These are phyloP conservation scores for Pocota personata DNA, from an alignment of 2,888 invertebrate genomes.

Conservation along the genomic window DNA sequence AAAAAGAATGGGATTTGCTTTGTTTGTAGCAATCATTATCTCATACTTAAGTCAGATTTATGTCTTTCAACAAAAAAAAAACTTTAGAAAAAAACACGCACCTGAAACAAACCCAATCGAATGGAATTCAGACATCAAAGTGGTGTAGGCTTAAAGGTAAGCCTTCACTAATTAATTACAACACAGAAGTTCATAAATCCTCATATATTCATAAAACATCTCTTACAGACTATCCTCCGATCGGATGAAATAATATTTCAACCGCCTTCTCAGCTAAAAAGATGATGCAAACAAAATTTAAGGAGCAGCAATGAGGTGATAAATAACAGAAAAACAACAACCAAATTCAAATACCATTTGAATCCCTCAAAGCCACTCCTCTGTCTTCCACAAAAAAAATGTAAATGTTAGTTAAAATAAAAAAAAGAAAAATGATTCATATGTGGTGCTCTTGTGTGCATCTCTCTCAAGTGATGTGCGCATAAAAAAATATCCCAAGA, in stretches of 20 bases:
- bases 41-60: too few relatives aligned
- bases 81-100: too few relatives aligned
- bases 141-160: background rate
- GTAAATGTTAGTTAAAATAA: constrained; percentile 26
- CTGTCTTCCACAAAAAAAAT: constrained; percentile 13
- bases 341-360: constrained; percentile 6
- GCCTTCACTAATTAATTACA: constrained; percentile 1
- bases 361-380: constrained; percentile 29
- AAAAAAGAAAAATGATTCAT: background rate
- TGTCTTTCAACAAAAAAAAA: too few relatives aligned
- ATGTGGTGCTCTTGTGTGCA: constrained; percentile 10
- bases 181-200: background rate
- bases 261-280: constrained; percentile 20
- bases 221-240: background rate
- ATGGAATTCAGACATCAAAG: background rate
- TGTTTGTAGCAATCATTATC: too few relatives aligned
- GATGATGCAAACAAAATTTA: constrained; percentile 35
- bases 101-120: background rate
- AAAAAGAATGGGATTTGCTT: too few relatives aligned
- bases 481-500: background rate
- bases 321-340: background rate
- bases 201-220: constrained; percentile 1
- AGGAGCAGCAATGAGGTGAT: constrained; percentile 40
- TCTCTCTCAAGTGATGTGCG: constrained; percentile 22
- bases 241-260: constrained; percentile 13